Evolutionary conservation across 2,113 vertebrate genomes (phyloP).

Genomic region (Anas platyrhynchos): DNA sequence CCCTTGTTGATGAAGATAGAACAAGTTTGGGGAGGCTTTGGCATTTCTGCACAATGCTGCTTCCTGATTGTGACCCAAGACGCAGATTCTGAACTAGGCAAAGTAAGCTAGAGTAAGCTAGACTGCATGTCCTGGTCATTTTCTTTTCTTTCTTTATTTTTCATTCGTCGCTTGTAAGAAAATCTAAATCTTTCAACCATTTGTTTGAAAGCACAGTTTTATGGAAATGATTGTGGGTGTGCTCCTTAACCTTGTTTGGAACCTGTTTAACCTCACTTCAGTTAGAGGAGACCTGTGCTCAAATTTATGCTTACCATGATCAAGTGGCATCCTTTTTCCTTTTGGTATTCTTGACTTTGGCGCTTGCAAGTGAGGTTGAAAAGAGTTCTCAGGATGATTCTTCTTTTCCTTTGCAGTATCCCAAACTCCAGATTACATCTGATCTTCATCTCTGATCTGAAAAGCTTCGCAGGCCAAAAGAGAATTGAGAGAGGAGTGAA

Average conservation of each 20-base stretch:
- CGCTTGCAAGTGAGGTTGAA: background rate
- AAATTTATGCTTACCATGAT: background rate
- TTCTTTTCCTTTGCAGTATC: background rate
- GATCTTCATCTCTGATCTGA: background rate
- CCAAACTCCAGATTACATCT: background rate
- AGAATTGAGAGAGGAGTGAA: background rate
- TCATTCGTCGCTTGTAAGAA: background rate
- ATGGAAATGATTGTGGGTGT: background rate
- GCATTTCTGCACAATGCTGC: too few relatives aligned
- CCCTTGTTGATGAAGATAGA: too few relatives aligned
- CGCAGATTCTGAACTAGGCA: too few relatives aligned
- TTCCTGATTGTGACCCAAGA: too few relatives aligned
- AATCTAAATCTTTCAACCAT: background rate
- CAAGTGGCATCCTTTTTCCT: background rate
- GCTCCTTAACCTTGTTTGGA: background rate
- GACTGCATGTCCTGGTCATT: background rate
- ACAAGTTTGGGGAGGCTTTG: too few relatives aligned
- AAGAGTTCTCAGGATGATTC: background rate
- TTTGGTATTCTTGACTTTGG: background rate
- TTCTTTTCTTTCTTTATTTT: background rate
- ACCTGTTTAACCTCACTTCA: background rate
- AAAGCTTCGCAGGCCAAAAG: background rate
- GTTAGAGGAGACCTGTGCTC: background rate
- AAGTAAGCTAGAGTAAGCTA: too few relatives aligned
- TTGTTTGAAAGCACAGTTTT: background rate